phyloP scores from a whole-genome alignment of 2,888 invertebrate species.

The Pyrocoelia pectoralis region DNA sequence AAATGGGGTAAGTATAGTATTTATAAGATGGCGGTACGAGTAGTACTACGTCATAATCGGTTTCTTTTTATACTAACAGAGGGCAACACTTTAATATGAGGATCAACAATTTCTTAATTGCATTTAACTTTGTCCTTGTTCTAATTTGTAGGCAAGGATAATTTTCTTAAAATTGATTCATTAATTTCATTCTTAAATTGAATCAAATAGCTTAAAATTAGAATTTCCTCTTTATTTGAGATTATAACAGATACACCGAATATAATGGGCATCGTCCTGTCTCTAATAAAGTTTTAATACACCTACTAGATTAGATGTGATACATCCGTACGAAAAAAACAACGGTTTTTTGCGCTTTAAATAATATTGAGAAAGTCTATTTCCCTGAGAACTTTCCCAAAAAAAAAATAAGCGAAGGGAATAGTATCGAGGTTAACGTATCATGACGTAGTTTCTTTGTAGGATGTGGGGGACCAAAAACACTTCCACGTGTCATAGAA shows the following conservation, averaged over 20 bases:
- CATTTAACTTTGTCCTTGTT: neutral
- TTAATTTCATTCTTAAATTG: constrained; percentile 9
- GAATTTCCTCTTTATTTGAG: constrained; percentile 6
- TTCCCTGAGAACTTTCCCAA: constrained; percentile 20
- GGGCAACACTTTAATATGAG: too few relatives aligned
- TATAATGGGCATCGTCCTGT: constrained; percentile 1
- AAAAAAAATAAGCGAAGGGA: constrained; percentile 16
- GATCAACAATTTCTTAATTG: neutral
- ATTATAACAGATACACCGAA: neutral
- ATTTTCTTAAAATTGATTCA: constrained; percentile 6
- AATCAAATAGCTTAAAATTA: constrained; percentile 10
- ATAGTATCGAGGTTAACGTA: constrained; percentile 42
- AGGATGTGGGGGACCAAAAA: constrained; percentile 33
- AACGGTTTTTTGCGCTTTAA: neutral
- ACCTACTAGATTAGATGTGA: neutral
- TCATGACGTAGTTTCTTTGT: constrained; percentile 41
- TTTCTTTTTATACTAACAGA: too few relatives aligned
- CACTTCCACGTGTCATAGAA: constrained; percentile 46
- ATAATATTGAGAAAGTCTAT: neutral
- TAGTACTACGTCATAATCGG: too few relatives aligned
- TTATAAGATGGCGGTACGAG: too few relatives aligned
- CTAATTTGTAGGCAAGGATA: neutral
- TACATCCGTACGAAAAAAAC: neutral
- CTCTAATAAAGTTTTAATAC: neutral
- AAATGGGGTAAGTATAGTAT: too few relatives aligned